Conservation (phyloP, 2,888 invertebrate species). For the Ommatoiulus sabulosus region DNA sequence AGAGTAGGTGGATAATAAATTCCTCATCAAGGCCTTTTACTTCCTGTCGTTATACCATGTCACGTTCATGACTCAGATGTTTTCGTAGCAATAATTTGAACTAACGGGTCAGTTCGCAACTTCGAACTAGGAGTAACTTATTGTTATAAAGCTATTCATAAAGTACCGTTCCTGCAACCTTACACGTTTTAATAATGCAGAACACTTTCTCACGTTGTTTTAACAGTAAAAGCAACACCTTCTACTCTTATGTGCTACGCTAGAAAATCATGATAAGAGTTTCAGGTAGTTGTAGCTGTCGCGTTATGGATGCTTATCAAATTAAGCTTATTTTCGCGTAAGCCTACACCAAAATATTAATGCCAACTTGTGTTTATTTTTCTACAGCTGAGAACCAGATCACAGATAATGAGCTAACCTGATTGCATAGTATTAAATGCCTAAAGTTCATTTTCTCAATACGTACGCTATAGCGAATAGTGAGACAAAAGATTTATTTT, state of each 20-base stretch:
- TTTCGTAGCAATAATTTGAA: not conserved
- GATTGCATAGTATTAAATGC: not conserved
- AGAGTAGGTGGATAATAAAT: slow-evolving; percentile 12
- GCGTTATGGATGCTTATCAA: slow-evolving; percentile 41
- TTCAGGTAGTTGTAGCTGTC: slow-evolving; percentile 45
- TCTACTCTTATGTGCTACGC: not conserved
- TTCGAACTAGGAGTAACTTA: slow-evolving; percentile 4
- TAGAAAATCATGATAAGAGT: not conserved
- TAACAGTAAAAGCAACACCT: not conserved
- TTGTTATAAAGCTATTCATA: slow-evolving; percentile 46
- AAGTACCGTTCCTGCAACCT: slow-evolving; percentile 6
- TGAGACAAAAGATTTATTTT: not conserved
- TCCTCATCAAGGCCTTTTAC: slow-evolving; percentile 26
- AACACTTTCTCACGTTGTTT: slow-evolving; percentile 44
- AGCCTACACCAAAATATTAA: not conserved
- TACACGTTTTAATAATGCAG: slow-evolving; percentile 16
- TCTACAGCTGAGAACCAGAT: not conserved
- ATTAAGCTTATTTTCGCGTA: slow-evolving; percentile 13
- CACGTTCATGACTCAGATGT: slow-evolving; percentile 25
- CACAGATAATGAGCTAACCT: slow-evolving; percentile 1
- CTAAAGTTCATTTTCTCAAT: not conserved
- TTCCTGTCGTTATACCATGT: slow-evolving; percentile 10
- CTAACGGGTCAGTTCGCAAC: not conserved
- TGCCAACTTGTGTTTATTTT: not conserved
- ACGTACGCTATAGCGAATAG: not conserved